These are phyloP conservation scores for Leptinotarsa lineolata DNA, from an alignment of 1,140 invertebrate species.

Conservation along the genomic window DNA sequence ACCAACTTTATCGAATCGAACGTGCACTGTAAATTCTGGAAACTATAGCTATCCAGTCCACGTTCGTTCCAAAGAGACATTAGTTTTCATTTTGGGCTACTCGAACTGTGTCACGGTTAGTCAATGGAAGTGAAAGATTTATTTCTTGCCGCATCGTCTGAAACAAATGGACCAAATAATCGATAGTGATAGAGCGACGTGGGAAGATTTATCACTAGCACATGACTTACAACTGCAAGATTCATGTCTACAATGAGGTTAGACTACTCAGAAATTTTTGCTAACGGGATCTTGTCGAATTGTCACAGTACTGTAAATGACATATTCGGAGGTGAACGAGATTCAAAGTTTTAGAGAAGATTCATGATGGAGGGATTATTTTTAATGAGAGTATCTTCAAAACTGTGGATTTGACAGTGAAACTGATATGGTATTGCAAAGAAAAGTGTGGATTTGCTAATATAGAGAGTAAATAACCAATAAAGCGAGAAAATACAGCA, in stretches of 20 bases:
- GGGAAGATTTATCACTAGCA: constrained; percentile 14
- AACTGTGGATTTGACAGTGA: too few species aligned
- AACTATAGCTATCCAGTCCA: constrained; percentile 21
- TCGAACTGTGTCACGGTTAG: constrained; percentile 33
- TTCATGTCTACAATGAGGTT: neutral
- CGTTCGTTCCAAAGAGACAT: constrained; percentile 20
- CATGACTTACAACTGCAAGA: constrained; percentile 16
- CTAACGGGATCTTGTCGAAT: too few species aligned
- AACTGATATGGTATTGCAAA: too few species aligned
- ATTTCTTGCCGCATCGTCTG: constrained; percentile 50
- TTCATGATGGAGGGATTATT: too few species aligned
- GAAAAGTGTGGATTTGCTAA: too few species aligned
- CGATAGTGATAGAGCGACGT: constrained; percentile 53
- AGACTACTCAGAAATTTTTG: too few species aligned
- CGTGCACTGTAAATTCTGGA: neutral
- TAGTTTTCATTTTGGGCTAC: constrained; percentile 22
- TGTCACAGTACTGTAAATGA: too few species aligned
- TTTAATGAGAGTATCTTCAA: too few species aligned
- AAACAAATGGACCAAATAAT: constrained; percentile 55
- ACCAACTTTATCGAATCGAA: neutral
- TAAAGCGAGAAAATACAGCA: too few species aligned
- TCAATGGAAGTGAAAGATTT: constrained; percentile 52
- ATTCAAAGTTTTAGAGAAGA: too few species aligned
- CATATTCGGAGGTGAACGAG: too few species aligned
- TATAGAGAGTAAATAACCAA: too few species aligned